Evolutionary conservation across 2,888 invertebrate genomes (phyloP).

Genomic region (Zaprionus lineosus): DNA sequence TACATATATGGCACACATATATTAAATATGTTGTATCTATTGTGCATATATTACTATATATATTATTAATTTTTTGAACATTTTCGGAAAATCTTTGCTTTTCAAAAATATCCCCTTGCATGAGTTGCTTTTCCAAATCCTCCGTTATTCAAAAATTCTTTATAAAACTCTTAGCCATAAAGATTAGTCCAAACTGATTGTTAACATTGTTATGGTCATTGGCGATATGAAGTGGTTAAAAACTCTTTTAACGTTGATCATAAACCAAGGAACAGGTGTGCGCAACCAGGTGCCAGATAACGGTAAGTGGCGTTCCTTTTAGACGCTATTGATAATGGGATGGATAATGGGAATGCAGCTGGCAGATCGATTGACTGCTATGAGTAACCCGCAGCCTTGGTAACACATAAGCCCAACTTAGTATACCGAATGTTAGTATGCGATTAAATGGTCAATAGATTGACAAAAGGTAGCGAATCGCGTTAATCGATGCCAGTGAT

Average conservation of each 20-base stretch:
- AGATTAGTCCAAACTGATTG: not conserved
- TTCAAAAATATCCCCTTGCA: too few species aligned
- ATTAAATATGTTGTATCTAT: too few species aligned
- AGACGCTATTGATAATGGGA: conserved; percentile 28
- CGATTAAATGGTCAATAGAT: conserved; percentile 5
- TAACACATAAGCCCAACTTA: conserved; percentile 44
- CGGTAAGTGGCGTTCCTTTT: conserved; percentile 42
- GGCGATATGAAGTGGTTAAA: conserved; percentile 24
- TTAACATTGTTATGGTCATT: not conserved
- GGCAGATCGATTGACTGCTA: conserved; percentile 8
- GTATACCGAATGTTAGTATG: not conserved
- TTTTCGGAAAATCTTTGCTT: too few species aligned
- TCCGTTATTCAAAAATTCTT: too few species aligned
- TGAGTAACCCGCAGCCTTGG: conserved; percentile 43
- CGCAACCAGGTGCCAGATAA: conserved; percentile 58
- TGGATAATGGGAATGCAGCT: conserved; percentile 5
- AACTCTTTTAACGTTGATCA: conserved; percentile 41
- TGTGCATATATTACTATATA: too few species aligned
- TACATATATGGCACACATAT: too few species aligned
- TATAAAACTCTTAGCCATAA: too few species aligned
- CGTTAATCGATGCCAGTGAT: conserved; percentile 35
- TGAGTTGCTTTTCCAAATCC: too few species aligned
- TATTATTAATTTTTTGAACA: too few species aligned
- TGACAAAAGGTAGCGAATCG: too few species aligned
- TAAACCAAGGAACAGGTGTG: conserved; percentile 62